Conservation (phyloP, 2,888 invertebrate species). For the Hanleya hanleyi region DNA sequence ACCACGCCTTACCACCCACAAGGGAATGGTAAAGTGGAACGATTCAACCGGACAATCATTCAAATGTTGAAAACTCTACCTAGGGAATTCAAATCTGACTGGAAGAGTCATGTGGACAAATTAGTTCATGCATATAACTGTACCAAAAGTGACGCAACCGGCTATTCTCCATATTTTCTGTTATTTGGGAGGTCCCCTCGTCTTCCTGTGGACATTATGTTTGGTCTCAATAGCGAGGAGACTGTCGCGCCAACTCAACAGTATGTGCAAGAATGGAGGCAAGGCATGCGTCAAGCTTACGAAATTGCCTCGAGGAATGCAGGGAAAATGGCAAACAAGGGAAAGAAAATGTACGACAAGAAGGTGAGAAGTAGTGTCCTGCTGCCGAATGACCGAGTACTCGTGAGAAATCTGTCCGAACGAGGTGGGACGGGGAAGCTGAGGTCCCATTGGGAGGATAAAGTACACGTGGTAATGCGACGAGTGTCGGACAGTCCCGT, state of each 20-base stretch:
- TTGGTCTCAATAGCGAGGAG: not conserved
- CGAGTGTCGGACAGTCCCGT: conserved; percentile 18
- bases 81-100: not conserved
- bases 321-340: not conserved
- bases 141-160: not conserved
- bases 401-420: conserved; percentile 20
- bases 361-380: conserved; percentile 7
- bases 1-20: conserved; percentile 16
- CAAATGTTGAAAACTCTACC: conserved; percentile 9
- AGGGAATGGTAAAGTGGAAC: conserved; percentile 15
- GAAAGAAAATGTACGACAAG: not conserved
- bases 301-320: not conserved
- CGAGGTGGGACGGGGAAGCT: conserved; percentile 26
- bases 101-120: conserved; percentile 12
- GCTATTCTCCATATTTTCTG: conserved; percentile 12
- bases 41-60: conserved; percentile 16
- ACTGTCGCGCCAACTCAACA: not conserved
- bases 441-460: conserved; percentile 22
- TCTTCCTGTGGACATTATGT: conserved; percentile 12
- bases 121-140: conserved; percentile 7
- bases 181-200: conserved; percentile 15
- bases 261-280: conserved; percentile 2
- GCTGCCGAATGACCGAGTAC: conserved; percentile 9
- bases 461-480: conserved; percentile 13
- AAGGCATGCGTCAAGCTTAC: conserved; percentile 12